These are phyloP conservation scores for Lymantria monacha DNA, from an alignment of 2,888 invertebrate genomes.

Conservation along the genomic window DNA sequence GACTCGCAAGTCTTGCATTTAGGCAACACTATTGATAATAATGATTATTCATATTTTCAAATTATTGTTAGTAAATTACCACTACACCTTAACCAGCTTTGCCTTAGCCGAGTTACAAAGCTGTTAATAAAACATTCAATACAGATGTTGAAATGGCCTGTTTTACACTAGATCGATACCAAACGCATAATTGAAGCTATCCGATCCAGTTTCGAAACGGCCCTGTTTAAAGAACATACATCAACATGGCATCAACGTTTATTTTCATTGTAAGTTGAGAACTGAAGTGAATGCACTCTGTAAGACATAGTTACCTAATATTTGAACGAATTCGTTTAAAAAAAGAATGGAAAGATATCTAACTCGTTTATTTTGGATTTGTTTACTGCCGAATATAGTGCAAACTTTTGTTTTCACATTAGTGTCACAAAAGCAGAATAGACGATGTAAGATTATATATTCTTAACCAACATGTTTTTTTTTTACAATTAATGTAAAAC, in stretches of 20 bases:
- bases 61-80: background rate
- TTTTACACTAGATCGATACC: conserved; percentile 25
- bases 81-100: conserved; percentile 2
- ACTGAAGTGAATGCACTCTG: conserved; percentile 8
- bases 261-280: conserved; percentile 29
- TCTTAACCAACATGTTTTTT: too few species aligned
- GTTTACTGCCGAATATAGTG: background rate
- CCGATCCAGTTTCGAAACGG: conserved; percentile 38
- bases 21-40: too few species aligned
- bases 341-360: background rate
- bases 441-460: too few species aligned
- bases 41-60: too few species aligned
- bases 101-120: conserved; percentile 23
- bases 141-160: conserved; percentile 22
- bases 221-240: conserved; percentile 32
- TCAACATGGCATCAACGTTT: conserved; percentile 23
- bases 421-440: too few species aligned
- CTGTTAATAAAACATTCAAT: conserved; percentile 39
- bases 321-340: background rate
- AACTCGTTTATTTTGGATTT: background rate
- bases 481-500: too few species aligned
- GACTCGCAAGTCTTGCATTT: too few species aligned
- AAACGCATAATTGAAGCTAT: conserved; percentile 47
- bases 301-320: background rate
- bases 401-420: too few species aligned